phyloP scores from a whole-genome alignment of 2,888 invertebrate species.

The Ectemnius lituratus region DNA sequence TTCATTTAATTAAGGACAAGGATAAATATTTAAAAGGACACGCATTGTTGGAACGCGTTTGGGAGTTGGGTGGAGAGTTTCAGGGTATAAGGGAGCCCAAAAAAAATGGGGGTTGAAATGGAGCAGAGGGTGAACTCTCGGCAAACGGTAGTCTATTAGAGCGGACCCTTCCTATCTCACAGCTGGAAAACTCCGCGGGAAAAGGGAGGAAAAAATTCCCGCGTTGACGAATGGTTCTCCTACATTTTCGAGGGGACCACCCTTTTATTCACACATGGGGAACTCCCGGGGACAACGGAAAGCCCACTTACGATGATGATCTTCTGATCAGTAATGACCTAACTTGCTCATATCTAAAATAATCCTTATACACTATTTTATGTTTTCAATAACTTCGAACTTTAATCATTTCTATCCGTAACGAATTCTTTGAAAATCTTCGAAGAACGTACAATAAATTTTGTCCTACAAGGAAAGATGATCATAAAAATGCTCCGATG shows the following conservation, averaged over 20 bases:
- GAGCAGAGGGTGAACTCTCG: conserved; percentile 2
- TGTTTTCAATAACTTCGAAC: too few species aligned
- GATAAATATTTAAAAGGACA: too few species aligned
- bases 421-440: too few species aligned
- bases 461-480: too few species aligned
- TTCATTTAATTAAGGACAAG: too few species aligned
- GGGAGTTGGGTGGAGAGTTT: too few species aligned
- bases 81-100: neutral
- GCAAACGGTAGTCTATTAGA: conserved; percentile 43
- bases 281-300: conserved; percentile 2
- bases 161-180: conserved; percentile 5
- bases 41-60: too few species aligned
- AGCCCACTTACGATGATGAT: neutral
- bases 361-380: too few species aligned
- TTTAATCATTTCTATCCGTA: too few species aligned
- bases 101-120: conserved; percentile 6
- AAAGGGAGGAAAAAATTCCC: conserved; percentile 28
- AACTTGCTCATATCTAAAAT: too few species aligned
- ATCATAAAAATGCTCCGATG: too few species aligned
- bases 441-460: too few species aligned
- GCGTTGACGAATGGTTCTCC: conserved; percentile 47
- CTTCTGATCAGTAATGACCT: neutral
- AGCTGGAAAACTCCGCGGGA: neutral
- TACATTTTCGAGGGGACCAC: conserved; percentile 26
- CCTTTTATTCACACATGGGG: conserved; percentile 5